These are phyloP conservation scores for Choristoneura rosaceana DNA, from an alignment of 2,888 invertebrate genomes.

Conservation along the genomic window DNA sequence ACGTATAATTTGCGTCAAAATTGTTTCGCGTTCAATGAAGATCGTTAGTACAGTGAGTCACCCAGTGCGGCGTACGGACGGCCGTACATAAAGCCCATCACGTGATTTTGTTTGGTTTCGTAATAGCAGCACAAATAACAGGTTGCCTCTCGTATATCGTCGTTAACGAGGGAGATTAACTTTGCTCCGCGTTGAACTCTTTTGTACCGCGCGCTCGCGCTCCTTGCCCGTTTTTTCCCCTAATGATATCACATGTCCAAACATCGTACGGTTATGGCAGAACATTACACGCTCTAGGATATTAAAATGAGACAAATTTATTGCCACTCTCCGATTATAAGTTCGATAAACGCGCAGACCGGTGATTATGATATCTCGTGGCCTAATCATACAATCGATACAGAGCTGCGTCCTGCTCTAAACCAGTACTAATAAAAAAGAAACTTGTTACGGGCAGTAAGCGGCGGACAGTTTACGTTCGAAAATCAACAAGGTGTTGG, in stretches of 20 bases:
- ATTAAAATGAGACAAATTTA: slow-evolving; percentile 85
- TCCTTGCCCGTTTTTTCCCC: slow-evolving; percentile 52
- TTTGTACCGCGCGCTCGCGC: slow-evolving; percentile 63
- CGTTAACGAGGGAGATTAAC: slow-evolving; percentile 73
- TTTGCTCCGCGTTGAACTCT: slow-evolving; percentile 77
- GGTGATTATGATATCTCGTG: slow-evolving; percentile 84
- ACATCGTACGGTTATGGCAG: slow-evolving; percentile 66
- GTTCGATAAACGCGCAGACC: slow-evolving; percentile 83
- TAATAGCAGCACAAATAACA: slow-evolving; percentile 77
- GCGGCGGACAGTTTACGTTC: slow-evolving; percentile 80
- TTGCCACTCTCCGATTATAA: slow-evolving; percentile 80
- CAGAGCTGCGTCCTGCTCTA: slow-evolving; percentile 80
- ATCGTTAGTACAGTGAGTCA: slow-evolving; percentile 72
- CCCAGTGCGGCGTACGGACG: slow-evolving; percentile 30
- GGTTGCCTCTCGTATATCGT: slow-evolving; percentile 67
- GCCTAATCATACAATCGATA: slow-evolving; percentile 83
- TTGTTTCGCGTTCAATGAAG: slow-evolving; percentile 78
- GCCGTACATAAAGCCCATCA: slow-evolving; percentile 61
- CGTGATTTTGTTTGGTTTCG: slow-evolving; percentile 80
- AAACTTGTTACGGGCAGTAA: slow-evolving; percentile 78
- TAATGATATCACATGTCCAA: slow-evolving; percentile 69
- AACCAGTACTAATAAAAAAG: slow-evolving; percentile 84
- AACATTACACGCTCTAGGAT: slow-evolving; percentile 79
- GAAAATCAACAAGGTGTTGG: slow-evolving; percentile 82
- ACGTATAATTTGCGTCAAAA: slow-evolving; percentile 83